These are phyloP conservation scores for Acinonyx jubatus DNA, from an alignment of 2,113 vertebrate genomes.

Conservation along the genomic window DNA sequence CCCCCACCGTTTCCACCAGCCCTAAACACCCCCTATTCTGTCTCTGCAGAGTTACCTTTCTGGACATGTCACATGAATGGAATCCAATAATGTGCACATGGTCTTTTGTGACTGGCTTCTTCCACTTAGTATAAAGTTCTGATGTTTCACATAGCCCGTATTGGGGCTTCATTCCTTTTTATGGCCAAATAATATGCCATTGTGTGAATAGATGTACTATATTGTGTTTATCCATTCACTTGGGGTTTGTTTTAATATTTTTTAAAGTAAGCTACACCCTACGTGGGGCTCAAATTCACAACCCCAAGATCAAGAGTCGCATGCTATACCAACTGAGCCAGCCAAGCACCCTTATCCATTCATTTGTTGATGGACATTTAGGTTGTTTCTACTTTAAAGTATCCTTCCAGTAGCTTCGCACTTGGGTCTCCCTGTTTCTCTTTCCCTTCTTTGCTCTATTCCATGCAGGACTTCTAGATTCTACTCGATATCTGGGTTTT, in stretches of 20 bases:
- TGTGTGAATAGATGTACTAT: not conserved
- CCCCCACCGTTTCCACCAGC: too few species aligned
- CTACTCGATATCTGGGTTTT: not conserved
- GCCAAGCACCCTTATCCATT: not conserved
- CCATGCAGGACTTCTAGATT: not conserved
- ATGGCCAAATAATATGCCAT: not conserved
- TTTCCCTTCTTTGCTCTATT: not conserved
- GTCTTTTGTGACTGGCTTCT: not conserved
- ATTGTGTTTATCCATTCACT: not conserved
- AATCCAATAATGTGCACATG: fast-evolving
- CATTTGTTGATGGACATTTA: not conserved
- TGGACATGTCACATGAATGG: not conserved
- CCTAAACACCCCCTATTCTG: too few species aligned
- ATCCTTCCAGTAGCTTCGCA: not conserved
- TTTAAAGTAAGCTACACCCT: not conserved
- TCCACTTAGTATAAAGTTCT: not conserved
- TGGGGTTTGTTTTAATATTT: not conserved
- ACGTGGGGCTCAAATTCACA: not conserved
- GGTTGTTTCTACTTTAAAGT: not conserved
- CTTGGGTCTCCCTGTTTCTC: too few species aligned
- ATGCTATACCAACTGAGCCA: not conserved
- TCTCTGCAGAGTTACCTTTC: not conserved
- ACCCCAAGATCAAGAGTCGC: not conserved
- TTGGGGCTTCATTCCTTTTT: not conserved
- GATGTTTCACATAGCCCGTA: not conserved